Evolutionary conservation across 2,888 invertebrate genomes (phyloP), one percentile per base, ranked within the genome.

Genomic region (Sinhomidia bicolor): DNA sequence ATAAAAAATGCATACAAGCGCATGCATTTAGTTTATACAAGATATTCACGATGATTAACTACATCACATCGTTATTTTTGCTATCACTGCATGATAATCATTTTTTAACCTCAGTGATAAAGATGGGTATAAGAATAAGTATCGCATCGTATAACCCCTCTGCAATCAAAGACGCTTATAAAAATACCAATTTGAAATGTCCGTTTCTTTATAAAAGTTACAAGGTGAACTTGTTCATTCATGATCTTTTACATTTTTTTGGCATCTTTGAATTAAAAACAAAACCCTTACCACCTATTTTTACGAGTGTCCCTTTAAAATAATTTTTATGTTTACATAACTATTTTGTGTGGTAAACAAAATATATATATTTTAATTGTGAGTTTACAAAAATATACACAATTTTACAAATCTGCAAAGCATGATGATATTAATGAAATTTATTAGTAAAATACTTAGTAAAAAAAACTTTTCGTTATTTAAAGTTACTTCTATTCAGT

Each of bases 401-500:
- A 47, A 26, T 60, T 6, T n/a, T 65, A 65, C 65, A 65, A 32
- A 65, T 65, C 5, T 32, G 32, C 65, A 62, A 12, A 23, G 29
- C 26, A 29, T 65, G 32, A 32, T 32, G 20, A 5, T 41, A 9
- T 6, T 41, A 41, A 41, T 41, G 9, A 6, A 6, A 41, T 41
- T 54, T 14, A 6, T 54, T n/a, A 10, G 47, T 36, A 36, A 36
- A 36, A 36, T 23, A 57, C 57, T 32, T 36, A 65, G 4, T 32
- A n/a, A 4, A 32, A 65, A n/a, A n/a, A n/a, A n/a, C n/a, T n/a
- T n/a, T n/a, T n/a, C n/a, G n/a, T 32, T 12, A 36, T 36, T n/a
- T 32, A 32, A 26, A 74, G 26, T 74, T 47, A 36, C 3, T 36
- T 36, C 36, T 74, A 78, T 32, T 80, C 80, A 81, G 81, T 81